Evolutionary conservation across 2,113 vertebrate species (phyloP).

Genomic region (Psittacara wagleri): DNA sequence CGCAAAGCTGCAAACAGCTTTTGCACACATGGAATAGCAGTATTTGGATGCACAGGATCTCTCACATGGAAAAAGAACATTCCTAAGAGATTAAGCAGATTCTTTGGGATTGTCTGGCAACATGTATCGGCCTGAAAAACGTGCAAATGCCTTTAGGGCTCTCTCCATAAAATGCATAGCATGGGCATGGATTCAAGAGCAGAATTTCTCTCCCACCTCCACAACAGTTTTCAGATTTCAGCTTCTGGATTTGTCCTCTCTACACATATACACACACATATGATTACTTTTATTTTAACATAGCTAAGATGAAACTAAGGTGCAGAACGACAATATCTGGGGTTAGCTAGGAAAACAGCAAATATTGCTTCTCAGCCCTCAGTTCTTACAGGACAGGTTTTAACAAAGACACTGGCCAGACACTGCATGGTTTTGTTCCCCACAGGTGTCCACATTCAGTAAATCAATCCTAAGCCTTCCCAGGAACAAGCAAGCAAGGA

Average conservation of each 20-base stretch:
- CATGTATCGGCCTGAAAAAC: not conserved
- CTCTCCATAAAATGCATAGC: not conserved
- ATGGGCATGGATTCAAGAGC: not conserved
- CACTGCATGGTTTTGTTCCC: not conserved
- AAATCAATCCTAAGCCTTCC: not conserved
- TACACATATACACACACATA: not conserved
- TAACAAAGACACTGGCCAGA: not conserved
- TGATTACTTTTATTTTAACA: not conserved
- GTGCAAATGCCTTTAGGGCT: not conserved
- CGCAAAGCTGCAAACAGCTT: not conserved
- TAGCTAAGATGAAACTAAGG: not conserved
- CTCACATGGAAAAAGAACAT: not conserved
- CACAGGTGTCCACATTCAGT: not conserved
- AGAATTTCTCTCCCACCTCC: not conserved
- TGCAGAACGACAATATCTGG: not conserved
- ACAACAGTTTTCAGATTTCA: not conserved
- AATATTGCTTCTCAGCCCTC: not conserved
- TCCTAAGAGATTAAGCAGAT: not conserved
- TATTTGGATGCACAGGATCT: not conserved
- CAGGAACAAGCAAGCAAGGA: not conserved
- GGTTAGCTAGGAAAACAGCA: not conserved
- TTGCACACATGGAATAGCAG: not conserved
- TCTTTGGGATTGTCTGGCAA: not conserved
- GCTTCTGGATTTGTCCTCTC: not conserved
- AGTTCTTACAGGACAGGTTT: not conserved